These are phyloP conservation scores for Callosobruchus maculatus DNA, from an alignment of 2,888 invertebrate species.

Conservation along the genomic window DNA sequence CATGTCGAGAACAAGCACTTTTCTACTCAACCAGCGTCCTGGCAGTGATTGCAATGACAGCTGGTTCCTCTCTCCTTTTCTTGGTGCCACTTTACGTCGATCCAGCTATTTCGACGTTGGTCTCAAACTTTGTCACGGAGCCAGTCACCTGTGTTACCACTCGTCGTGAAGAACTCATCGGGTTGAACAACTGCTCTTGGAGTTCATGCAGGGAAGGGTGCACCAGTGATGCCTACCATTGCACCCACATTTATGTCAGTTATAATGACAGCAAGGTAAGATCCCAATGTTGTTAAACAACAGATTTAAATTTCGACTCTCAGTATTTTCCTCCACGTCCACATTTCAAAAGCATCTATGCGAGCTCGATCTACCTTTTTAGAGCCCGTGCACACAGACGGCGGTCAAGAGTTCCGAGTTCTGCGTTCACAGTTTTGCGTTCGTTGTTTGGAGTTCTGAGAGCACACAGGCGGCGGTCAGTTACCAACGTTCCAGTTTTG, in stretches of 20 bases:
- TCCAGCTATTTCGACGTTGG: constrained; percentile 63
- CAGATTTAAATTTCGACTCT: too few species aligned
- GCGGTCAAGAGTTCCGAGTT: too few species aligned
- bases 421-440: too few species aligned
- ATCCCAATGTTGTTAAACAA: neutral
- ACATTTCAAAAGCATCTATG: too few species aligned
- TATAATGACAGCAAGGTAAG: constrained; percentile 43
- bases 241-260: constrained; percentile 63
- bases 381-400: too few species aligned
- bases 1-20: constrained; percentile 64
- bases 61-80: constrained; percentile 69
- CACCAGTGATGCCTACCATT: constrained; percentile 71
- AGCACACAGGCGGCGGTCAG: too few species aligned
- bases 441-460: too few species aligned
- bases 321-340: too few species aligned
- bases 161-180: constrained; percentile 65
- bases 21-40: constrained; percentile 69
- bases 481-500: too few species aligned
- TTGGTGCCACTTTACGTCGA: constrained; percentile 71
- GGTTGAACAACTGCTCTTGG: constrained; percentile 76
- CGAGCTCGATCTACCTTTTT: too few species aligned
- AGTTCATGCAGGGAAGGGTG: constrained; percentile 78
- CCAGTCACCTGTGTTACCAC: constrained; percentile 73
- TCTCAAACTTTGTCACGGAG: constrained; percentile 70
- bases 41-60: constrained; percentile 67